phyloP scores from a whole-genome alignment of 2,888 invertebrate species.

The Xanthia togata region DNA sequence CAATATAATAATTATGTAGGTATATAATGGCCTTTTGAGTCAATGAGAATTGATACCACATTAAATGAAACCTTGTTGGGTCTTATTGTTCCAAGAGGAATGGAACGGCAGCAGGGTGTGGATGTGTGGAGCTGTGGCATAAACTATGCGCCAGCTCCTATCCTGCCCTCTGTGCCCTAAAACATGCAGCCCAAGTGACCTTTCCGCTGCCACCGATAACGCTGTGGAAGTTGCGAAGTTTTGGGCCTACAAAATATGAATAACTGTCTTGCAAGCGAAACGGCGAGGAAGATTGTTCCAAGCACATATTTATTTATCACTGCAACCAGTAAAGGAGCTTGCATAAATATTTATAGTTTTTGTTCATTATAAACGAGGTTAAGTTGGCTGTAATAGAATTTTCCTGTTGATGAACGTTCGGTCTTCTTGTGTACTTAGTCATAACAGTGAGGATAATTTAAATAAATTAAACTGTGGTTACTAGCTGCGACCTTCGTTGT shows the following conservation, averaged over 20 bases:
- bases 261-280: too few species aligned
- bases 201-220: not conserved
- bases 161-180: too few species aligned
- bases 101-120: not conserved
- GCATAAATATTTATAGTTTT: constrained; percentile 15
- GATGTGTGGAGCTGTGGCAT: not conserved
- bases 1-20: too few species aligned
- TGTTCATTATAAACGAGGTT: constrained; percentile 22
- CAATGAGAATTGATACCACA: not conserved
- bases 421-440: constrained; percentile 56
- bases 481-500: constrained; percentile 65
- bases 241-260: too few species aligned
- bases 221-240: too few species aligned
- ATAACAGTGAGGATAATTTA: constrained; percentile 64
- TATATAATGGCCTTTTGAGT: not conserved
- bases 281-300: not conserved
- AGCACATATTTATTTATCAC: not conserved
- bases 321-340: not conserved
- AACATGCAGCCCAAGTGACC: too few species aligned
- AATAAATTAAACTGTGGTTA: constrained; percentile 65
- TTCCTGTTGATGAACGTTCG: constrained; percentile 61
- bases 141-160: not conserved
- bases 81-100: not conserved
- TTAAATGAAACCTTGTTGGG: not conserved
- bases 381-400: constrained; percentile 50